These are phyloP conservation scores for Junonia oenone DNA, from an alignment of 2,888 invertebrate genomes.

Conservation along the genomic window DNA sequence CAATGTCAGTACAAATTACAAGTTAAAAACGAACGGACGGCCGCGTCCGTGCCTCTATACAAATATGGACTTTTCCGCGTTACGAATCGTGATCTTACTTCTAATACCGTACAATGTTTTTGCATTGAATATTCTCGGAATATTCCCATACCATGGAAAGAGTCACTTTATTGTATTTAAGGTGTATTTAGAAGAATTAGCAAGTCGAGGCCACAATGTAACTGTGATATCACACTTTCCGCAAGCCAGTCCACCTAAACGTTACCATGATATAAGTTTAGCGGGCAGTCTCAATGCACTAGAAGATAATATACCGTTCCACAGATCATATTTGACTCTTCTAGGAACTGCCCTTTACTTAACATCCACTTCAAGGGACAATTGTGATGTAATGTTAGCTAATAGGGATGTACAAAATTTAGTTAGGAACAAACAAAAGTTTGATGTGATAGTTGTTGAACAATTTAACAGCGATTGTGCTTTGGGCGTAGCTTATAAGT, in stretches of 20 bases:
- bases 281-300: constrained; percentile 42
- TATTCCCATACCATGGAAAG: constrained; percentile 83
- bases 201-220: constrained; percentile 81
- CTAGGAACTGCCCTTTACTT: constrained; percentile 39
- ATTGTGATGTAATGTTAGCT: constrained; percentile 55
- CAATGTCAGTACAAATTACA: constrained; percentile 1
- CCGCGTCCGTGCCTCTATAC: constrained; percentile 6
- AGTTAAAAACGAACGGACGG: constrained; percentile 2
- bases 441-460: constrained; percentile 84
- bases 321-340: constrained; percentile 42
- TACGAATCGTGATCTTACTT: constrained; percentile 28
- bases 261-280: constrained; percentile 81
- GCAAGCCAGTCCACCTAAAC: constrained; percentile 57
- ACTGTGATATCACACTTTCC: constrained; percentile 84
- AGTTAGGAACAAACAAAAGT: constrained; percentile 67
- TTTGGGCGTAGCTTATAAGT: constrained; percentile 81
- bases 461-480: constrained; percentile 86
- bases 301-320: constrained; percentile 42
- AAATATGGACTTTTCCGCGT: constrained; percentile 36
- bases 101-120: constrained; percentile 32
- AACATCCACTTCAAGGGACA: constrained; percentile 40
- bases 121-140: constrained; percentile 76
- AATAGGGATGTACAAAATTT: constrained; percentile 56
- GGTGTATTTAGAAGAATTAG: constrained; percentile 79
- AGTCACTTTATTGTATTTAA: constrained; percentile 85